A percentile compares a stretch with the other conserved stretches of the same genome.
Conservation (phyloP, 2,888 invertebrate species). For the Cryptops parisi region DNA sequence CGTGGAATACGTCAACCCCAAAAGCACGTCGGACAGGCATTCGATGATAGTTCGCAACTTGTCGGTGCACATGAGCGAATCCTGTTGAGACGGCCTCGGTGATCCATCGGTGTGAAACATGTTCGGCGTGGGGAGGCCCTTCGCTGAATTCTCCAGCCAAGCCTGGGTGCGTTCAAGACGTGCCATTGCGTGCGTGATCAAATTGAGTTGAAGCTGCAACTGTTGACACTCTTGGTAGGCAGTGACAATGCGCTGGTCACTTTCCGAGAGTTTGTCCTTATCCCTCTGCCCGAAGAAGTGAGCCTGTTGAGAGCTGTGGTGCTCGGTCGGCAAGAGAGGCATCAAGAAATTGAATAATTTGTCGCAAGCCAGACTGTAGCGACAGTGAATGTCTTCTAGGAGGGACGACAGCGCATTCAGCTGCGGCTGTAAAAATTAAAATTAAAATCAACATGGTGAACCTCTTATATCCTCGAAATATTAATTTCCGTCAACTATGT, state of each 20-base stretch:
- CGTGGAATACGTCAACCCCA: slow-evolving; percentile 35
- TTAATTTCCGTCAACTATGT: too few relatives aligned
- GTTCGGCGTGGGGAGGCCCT: slow-evolving; percentile 36
- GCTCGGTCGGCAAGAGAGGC: slow-evolving; percentile 46
- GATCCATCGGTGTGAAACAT: slow-evolving; percentile 27
- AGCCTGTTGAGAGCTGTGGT: slow-evolving; percentile 37
- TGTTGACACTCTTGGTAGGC: slow-evolving; percentile 64
- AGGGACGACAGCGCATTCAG: slow-evolving; percentile 50
- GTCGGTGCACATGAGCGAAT: slow-evolving; percentile 50
- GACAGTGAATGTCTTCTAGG: slow-evolving; percentile 63
- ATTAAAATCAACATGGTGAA: too few relatives aligned
- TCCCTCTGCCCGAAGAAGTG: slow-evolving; percentile 47
- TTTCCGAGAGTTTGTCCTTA: slow-evolving; percentile 41
- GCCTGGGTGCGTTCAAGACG: slow-evolving; percentile 46
- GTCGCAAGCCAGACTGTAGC: slow-evolving; percentile 67
- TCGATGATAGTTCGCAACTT: slow-evolving; percentile 69
- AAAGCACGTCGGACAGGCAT: slow-evolving; percentile 61
- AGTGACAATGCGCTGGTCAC: slow-evolving; percentile 35
- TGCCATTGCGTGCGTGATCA: slow-evolving; percentile 57
- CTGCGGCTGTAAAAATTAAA: slow-evolving; percentile 35
- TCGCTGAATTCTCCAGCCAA: slow-evolving; percentile 23
- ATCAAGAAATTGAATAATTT: slow-evolving; percentile 64
- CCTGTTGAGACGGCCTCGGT: background rate
- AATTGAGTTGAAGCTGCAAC: slow-evolving; percentile 76
- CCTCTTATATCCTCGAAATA: too few relatives aligned